Base-by-base conservation (phyloP, 2,888 invertebrate species). In the Alentia gelatinosa region DNA sequence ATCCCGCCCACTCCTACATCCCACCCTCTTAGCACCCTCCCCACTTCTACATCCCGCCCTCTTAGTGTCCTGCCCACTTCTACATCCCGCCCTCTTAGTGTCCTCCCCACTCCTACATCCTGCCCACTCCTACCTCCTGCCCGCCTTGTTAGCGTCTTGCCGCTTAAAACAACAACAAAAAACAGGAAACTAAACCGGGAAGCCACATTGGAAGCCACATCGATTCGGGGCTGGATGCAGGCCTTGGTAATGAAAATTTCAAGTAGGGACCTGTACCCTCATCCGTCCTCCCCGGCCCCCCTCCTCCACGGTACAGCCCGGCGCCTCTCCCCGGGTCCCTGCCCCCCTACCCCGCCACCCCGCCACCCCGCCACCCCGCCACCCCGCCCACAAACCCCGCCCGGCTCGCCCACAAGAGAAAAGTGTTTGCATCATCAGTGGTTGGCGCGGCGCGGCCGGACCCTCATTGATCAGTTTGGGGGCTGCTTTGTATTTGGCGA, bases 181-280 rank as follows among this genome's bases (percentile, higher is more conserved):
- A n/a, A n/a, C n/a, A n/a, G n/a, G 56, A 19, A 19, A 56, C 9
- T 56, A 83, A 83, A 39, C 35, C 35, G 9, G 39, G 74, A 79
- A 79, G 12, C 79, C 37, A 47, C 86, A 83, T 37, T 19, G 39
- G 74, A 79, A 79, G 12, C 79, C 37, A 47, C 86, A 86, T 86
- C 86, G 86, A 86, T 86, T 37, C 37, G 39, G 37, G 23, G 23
- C 12, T n/a, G 26, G 79, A 9, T 39, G 23, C 19, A 19, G 19
- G 15, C 37, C n/a, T n/a, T 26, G 47, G 33, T 86, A 86, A 42
- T 86, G 86, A 86, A 86, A 86, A 86, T 86, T 86, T 47, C 86
- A 86, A 86, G 47, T 86, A 47, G 79, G 47, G 86, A 86, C 47
- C 86, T 3, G 83, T n/a, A 56, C 56, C 56, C 23, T 4, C 19